Conservation (phyloP, 2,888 invertebrate species). For the Helobdella robusta region DNA sequence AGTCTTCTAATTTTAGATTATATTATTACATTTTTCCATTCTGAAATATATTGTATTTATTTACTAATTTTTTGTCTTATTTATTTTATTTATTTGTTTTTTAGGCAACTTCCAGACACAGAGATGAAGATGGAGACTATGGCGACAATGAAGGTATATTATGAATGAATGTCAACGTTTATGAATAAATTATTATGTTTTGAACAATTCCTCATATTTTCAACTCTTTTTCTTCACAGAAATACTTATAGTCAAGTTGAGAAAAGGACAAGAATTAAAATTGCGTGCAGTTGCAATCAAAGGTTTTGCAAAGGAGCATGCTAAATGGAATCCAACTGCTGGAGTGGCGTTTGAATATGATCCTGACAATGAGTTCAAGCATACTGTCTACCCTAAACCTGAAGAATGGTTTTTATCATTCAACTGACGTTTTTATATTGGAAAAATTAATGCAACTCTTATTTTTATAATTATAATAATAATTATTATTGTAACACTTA, state of each 20-base stretch:
- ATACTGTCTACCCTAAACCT: constrained; percentile 87
- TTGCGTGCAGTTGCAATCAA: constrained; percentile 92
- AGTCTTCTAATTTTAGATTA: not conserved
- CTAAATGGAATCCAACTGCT: constrained; percentile 98
- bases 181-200: not conserved
- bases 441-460: too few relatives aligned
- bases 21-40: not conserved
- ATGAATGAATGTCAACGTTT: not conserved
- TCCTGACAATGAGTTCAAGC: constrained; percentile 91
- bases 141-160: constrained; percentile 77
- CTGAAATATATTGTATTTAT: not conserved
- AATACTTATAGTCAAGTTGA: constrained; percentile 61
- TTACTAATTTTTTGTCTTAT: not conserved
- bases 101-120: constrained; percentile 70
- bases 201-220: not conserved
- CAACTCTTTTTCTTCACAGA: constrained; percentile 1
- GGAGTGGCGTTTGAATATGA: constrained; percentile 98
- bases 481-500: constrained; percentile 5
- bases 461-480: too few relatives aligned
- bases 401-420: constrained; percentile 69
- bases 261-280: constrained; percentile 82
- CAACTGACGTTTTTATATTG: not conserved
- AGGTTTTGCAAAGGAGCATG: constrained; percentile 82
- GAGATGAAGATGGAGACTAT: constrained; percentile 81
- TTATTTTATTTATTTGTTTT: constrained; percentile 17